Conservation (phyloP, 1,140 invertebrate species). For the Drosophila teissieri region DNA sequence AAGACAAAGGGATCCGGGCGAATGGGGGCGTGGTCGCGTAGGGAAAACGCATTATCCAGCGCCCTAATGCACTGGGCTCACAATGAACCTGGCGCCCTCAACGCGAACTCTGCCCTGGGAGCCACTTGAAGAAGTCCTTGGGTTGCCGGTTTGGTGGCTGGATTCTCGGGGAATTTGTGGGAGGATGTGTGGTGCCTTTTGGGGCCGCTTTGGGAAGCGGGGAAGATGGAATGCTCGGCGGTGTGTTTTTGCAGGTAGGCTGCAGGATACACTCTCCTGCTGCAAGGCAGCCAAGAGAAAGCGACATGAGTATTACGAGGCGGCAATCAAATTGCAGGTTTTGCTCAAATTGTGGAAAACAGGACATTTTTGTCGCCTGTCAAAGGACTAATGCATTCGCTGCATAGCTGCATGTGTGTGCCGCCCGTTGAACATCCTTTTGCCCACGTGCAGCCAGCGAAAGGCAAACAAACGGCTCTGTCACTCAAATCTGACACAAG, state of each 20-base stretch:
- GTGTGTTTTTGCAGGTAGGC: not conserved
- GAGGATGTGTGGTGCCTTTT: not conserved
- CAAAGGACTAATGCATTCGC: conserved; percentile 31
- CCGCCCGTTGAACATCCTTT: conserved; percentile 6
- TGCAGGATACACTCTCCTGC: conserved; percentile 17
- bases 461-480: conserved; percentile 78
- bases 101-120: conserved; percentile 22
- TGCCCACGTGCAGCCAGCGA: conserved; percentile 21
- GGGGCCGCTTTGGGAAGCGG: too few relatives aligned
- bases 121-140: conserved; percentile 28
- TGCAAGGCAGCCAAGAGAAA: conserved; percentile 47
- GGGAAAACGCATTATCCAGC: conserved; percentile 43
- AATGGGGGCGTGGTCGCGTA: conserved; percentile 6
- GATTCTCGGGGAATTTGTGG: not conserved
- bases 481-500: conserved; percentile 81
- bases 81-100: conserved; percentile 43
- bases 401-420: conserved; percentile 1
- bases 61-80: conserved; percentile 60
- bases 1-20: conserved; percentile 26
- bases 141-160: conserved; percentile 2
- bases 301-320: conserved; percentile 18
- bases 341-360: too few relatives aligned
- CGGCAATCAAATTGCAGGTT: too few relatives aligned
- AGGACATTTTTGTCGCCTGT: conserved; percentile 48
- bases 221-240: not conserved